phyloP scores from a whole-genome alignment of 2,113 vertebrate species.

The Artemisiospiza belli region DNA sequence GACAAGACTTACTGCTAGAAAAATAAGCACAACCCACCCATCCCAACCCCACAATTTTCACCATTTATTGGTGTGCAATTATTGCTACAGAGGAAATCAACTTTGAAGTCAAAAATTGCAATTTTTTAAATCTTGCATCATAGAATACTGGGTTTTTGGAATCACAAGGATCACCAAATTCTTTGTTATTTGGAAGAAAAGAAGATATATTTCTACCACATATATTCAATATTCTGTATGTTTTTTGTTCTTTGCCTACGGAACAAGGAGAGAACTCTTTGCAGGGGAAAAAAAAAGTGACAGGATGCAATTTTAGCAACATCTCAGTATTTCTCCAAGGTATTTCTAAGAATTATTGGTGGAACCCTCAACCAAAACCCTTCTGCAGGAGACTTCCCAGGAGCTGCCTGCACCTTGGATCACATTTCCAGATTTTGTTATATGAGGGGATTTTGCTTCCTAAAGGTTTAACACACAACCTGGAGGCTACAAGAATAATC shows the following conservation, averaged over 20 bases:
- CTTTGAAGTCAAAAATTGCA: neutral
- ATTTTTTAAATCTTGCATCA: neutral
- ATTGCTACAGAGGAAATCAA: neutral
- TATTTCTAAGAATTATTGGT: neutral
- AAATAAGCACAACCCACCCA: neutral
- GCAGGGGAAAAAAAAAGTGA: neutral
- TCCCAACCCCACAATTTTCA: neutral
- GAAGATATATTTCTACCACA: neutral
- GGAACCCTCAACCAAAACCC: neutral
- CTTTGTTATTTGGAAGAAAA: neutral
- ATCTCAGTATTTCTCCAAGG: neutral
- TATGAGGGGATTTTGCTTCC: neutral
- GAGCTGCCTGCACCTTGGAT: neutral
- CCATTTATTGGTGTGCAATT: neutral
- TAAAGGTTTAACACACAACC: neutral
- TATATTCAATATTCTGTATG: rapidly evolving
- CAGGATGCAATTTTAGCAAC: neutral
- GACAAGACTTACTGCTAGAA: neutral
- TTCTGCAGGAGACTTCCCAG: neutral
- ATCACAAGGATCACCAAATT: neutral
- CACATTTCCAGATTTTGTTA: neutral
- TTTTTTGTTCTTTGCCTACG: neutral
- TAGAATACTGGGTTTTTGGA: neutral
- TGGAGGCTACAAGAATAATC: neutral
- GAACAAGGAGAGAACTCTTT: neutral